Evolutionary conservation across 1,140 invertebrate genomes (phyloP), one percentile per base, ranked within the genome.

Genomic region (Teleogryllus occipitalis): DNA sequence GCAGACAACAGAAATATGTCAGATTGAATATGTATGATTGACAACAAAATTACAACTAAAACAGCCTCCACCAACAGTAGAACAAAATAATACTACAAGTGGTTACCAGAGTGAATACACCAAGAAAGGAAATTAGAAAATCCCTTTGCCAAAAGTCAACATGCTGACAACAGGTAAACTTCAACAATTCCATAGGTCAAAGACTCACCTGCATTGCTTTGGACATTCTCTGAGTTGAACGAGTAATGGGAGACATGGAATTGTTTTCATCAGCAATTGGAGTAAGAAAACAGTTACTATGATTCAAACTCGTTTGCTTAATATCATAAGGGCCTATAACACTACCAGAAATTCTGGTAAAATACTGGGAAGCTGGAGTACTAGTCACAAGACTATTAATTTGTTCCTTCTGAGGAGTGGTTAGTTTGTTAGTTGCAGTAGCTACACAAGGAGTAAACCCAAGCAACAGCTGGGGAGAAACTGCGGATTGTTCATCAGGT

Each of bases 211-310:
- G 94, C 93, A 96, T 95, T 74, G 93, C 91, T 85, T 93, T 94
- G 6, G 92, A 91, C 91, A 95, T 92, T 85, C 93, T 91, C 83
- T 94, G 93, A 8, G 94, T 91, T 0, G 94, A 95, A 83, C 93
- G 92, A 0, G 94, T 96, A 78, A 96, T 95, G 2, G 94, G 94
- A 10, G 94, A 95, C 93, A 95, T 95, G 74, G 93, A 94, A 73
- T 91, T 91, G 80, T 93, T 87, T 74, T 90, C 88, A 82, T 89
- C 87, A 78, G 86, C 85, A 86, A 90, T 85, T 18, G 89, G 87
- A 47, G 89, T 89, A 80, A 88, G 86, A 74, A 88, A 83, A 47
- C 78, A 80, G 49, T 76, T 81, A 75, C 72, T 80, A 46, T 81
- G 80, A 65, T 80, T 76, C 8, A 77, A 47, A 77, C 76, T 77